Evolutionary conservation across 2,888 invertebrate genomes (phyloP).

Genomic region (Mesochorus sp.): DNA sequence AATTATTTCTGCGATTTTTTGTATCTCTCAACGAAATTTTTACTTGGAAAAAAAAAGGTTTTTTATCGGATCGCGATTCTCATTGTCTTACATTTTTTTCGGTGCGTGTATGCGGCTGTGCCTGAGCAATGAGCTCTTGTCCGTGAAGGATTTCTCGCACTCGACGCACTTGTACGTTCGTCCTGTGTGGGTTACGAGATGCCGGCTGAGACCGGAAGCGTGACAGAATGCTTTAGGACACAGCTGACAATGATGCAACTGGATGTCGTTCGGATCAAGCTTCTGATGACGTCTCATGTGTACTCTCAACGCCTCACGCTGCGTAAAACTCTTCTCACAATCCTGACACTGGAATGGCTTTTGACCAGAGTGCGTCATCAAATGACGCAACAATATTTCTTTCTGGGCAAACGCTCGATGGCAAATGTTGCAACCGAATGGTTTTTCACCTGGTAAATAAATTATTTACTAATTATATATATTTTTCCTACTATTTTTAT

Average conservation of each 20-base stretch:
- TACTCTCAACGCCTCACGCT: conserved; percentile 86
- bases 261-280: conserved; percentile 84
- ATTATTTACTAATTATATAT: background rate
- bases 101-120: conserved; percentile 83
- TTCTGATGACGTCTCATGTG: conserved; percentile 86
- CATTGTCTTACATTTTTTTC: conserved; percentile 68
- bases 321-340: conserved; percentile 88
- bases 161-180: conserved; percentile 86
- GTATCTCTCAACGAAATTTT: too few relatives aligned
- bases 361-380: conserved; percentile 82
- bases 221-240: conserved; percentile 86
- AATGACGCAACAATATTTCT: conserved; percentile 84
- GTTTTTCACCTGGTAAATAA: conserved; percentile 76
- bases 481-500: background rate
- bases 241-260: conserved; percentile 87
- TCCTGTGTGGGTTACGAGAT: conserved; percentile 86
- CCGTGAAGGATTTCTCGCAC: conserved; percentile 87
- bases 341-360: conserved; percentile 87
- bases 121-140: conserved; percentile 88
- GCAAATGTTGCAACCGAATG: conserved; percentile 83
- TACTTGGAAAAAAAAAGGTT: background rate
- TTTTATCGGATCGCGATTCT: background rate
- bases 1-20: too few relatives aligned
- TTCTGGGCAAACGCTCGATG: conserved; percentile 88
- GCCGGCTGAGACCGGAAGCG: conserved; percentile 87